These are phyloP conservation scores for Batillaria attramentaria DNA, from an alignment of 1,140 invertebrate species.

Conservation along the genomic window DNA sequence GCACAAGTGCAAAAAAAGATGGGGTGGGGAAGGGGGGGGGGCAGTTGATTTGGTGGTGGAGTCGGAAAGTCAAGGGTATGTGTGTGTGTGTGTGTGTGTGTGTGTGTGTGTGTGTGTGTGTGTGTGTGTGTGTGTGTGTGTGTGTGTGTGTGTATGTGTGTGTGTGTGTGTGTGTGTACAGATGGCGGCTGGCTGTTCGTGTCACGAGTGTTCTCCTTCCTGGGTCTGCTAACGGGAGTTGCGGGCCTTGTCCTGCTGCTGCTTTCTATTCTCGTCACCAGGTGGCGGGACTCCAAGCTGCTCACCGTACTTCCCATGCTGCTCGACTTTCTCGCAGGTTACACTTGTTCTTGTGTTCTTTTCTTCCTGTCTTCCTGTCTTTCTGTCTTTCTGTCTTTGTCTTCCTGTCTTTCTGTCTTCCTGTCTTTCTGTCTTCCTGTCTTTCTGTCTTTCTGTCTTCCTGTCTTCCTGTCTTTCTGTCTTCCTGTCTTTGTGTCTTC, in stretches of 20 bases:
- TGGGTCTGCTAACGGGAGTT: neutral
- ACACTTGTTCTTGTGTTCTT: neutral
- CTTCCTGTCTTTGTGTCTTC: neutral
- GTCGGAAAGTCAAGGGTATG: neutral
- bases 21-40: neutral
- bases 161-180: neutral
- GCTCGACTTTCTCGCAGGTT: neutral
- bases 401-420: neutral
- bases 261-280: neutral
- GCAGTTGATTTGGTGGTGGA: neutral
- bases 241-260: neutral
- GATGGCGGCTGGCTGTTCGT: neutral
- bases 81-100: neutral
- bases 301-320: neutral
- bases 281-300: neutral
- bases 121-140: constrained; percentile 2
- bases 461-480: neutral
- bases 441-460: neutral
- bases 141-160: neutral
- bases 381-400: neutral
- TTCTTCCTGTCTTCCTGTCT: neutral
- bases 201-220: neutral
- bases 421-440: neutral
- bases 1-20: neutral
- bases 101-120: constrained; percentile 2